Conservation (phyloP, 2,888 invertebrate species). For the Epinotia nisella region DNA sequence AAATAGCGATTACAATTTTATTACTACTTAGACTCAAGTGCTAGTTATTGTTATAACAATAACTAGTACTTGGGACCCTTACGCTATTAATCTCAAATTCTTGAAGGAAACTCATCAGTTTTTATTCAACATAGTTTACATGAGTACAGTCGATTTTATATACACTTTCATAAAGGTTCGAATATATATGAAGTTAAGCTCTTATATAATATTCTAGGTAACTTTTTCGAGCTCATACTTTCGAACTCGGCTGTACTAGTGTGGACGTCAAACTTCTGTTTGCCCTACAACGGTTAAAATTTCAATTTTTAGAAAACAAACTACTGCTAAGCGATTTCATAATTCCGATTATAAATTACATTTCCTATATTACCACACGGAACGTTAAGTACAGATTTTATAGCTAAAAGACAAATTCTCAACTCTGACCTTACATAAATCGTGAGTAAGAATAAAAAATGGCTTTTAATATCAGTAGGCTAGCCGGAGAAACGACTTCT, state of each 20-base stretch:
- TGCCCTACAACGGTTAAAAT: not conserved
- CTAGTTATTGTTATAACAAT: no score
- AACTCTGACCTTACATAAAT: constrained; percentile 69
- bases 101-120: no score
- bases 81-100: no score
- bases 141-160: no score
- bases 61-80: no score
- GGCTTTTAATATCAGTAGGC: constrained; percentile 61
- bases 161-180: no score
- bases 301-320: constrained; percentile 9
- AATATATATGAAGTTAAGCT: no score
- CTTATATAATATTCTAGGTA: no score
- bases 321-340: constrained; percentile 22
- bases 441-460: constrained; percentile 61
- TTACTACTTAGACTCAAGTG: no score
- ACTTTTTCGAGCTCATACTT: no score
- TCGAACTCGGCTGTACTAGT: not conserved
- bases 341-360: constrained; percentile 33
- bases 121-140: no score
- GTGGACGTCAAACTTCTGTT: not conserved
- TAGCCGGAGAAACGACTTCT: constrained; percentile 66
- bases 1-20: no score
- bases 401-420: constrained; percentile 63
- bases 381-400: constrained; percentile 43
- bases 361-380: constrained; percentile 23